A percentile compares a stretch with the other conserved stretches of the same genome.
These are phyloP conservation scores for Pegoplata infirma DNA, from an alignment of 2,888 invertebrate species.

Conservation along the genomic window DNA sequence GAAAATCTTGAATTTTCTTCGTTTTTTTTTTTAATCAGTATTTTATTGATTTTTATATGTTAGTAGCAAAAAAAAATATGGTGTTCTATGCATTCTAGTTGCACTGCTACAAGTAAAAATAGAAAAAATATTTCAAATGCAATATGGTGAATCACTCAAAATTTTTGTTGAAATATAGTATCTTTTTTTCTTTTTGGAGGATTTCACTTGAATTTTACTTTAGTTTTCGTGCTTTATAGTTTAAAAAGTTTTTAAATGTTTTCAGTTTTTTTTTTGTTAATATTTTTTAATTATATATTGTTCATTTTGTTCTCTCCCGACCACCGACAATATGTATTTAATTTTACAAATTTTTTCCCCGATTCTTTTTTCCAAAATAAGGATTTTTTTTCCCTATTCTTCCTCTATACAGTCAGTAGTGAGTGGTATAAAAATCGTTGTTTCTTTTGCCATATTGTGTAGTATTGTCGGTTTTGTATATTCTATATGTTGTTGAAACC, in stretches of 20 bases:
- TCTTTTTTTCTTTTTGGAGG: neutral
- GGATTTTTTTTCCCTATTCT: neutral
- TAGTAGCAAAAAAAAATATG: neutral
- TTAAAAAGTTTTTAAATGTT: no score
- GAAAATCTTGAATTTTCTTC: neutral
- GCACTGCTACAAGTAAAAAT: conserved; percentile 35
- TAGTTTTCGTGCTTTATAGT: no score
- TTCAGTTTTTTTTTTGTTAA: neutral
- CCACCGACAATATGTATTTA: conserved; percentile 26
- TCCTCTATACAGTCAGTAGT: conserved; percentile 1
- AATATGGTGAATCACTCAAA: conserved; percentile 59
- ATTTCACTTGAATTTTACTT: neutral
- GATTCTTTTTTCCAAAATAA: conserved; percentile 3
- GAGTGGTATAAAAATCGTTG: conserved; percentile 4
- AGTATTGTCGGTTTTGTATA: conserved; percentile 13
- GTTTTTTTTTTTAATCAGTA: neutral
- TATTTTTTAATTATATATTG: neutral
- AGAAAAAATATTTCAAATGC: conserved; percentile 40
- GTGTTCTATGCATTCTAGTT: conserved; percentile 27
- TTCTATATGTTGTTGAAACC: conserved; percentile 20
- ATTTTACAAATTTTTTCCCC: no score
- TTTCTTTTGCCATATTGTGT: neutral
- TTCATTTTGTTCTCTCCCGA: conserved; percentile 1
- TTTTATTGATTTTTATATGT: neutral
- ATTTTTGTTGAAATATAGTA: neutral